Evolutionary conservation across 2,797 vertebrate genomes (phyloP), one percentile per base, ranked within the genome.

Genomic region (Synanceia verrucosa): DNA sequence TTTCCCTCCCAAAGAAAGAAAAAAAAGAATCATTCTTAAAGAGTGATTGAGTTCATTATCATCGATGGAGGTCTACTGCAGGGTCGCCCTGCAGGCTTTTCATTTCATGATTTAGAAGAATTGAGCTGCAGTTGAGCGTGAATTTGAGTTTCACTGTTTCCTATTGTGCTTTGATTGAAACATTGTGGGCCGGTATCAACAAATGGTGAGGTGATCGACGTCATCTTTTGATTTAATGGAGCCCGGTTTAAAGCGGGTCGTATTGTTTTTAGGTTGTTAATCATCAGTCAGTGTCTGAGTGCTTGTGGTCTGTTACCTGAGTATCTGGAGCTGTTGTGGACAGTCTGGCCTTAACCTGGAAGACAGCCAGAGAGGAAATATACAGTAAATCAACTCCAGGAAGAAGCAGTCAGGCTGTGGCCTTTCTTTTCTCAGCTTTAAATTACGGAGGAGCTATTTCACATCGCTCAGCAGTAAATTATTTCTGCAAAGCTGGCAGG

Each of bases 341-440:
- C 68, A 93, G 74, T 65, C 88, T 86, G 66, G 86, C 91, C 52
- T 92, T 92, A 36, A 94, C 86, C 93, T 94, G 81, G 53, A 86
- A 83, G 61, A 78, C 18, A 89, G 60, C 76, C 78, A 86, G 36
- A 81, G 47, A 82, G 60, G 47, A 66, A 75, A 84, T 24, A 9
- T 24, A 41, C 43, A 64, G 51, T 52, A 66, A 76, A 70, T 79
- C 13, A 71, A 66, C 33, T 64, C 36, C 46, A 66, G 46, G 26
- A 44, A 24, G 43, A 19, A 74, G 36, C 46, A 71, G 70, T 62
- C 65, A 72, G 60, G 23, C 61, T 47, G 23, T 29, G n/a, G 29
- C 36, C 50, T 68, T 75, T 58, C 18, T 29, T 51, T 21, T 24
- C 53, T 67, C 36, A 2, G 39, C 26, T 77, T 75, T 56, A 69